phyloP scores from a whole-genome alignment of 2,113 vertebrate genomes.

The Otis tarda region DNA sequence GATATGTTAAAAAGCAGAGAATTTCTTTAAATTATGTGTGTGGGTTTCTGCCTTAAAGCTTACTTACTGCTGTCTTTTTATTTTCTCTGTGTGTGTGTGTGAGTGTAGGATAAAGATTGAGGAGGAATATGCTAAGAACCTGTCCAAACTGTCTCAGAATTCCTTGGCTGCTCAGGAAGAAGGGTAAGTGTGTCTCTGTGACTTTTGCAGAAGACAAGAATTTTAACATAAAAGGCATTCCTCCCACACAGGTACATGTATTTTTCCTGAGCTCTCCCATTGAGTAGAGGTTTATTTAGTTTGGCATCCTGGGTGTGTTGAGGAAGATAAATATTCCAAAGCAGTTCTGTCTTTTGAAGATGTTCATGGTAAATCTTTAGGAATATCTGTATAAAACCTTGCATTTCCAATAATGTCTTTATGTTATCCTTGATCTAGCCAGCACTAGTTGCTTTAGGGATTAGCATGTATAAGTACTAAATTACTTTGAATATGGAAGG shows the following conservation, averaged over 20 bases:
- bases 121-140: constrained; percentile 97
- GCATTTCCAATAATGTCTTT: neutral
- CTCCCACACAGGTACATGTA: neutral
- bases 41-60: constrained; percentile 36
- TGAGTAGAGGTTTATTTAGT: neutral
- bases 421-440: neutral
- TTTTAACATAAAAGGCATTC: constrained; percentile 7
- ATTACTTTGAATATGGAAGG: neutral
- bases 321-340: neutral
- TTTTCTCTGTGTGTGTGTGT: constrained; percentile 31
- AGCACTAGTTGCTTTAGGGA: neutral
- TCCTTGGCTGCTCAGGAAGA: constrained; percentile 93
- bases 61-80: constrained; percentile 43
- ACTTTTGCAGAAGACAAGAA: neutral
- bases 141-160: constrained; percentile 95
- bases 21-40: constrained; percentile 26
- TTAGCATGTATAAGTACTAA: neutral
- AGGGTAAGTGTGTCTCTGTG: constrained; percentile 83
- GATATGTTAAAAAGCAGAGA: constrained; percentile 27
- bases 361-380: neutral
- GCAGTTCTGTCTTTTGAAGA: neutral
- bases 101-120: constrained; percentile 95
- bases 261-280: neutral
- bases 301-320: neutral
- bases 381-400: neutral